Evolutionary conservation across 2,888 invertebrate genomes (phyloP), one percentile per base, ranked within the genome.

Genomic region (Ectemnius cavifrons): DNA sequence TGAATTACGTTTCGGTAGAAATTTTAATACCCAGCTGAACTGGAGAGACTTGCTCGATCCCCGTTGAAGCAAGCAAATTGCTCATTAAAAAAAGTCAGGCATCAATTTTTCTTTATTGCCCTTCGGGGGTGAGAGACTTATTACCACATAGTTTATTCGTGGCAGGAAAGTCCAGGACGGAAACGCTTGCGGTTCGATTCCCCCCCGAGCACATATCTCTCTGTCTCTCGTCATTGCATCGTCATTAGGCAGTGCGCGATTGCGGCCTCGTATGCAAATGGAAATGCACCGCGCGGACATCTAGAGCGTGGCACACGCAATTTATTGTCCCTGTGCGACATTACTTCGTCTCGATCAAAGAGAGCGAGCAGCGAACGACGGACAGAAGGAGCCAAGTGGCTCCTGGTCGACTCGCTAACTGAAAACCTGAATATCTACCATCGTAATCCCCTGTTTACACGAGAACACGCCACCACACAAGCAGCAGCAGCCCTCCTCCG

Each of bases 361-460:
- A 16, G 52, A 14, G 52, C 52, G 14, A 14, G n/a, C 8, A 52
- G 16, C 14, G 5, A 52, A 13, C 52, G 52, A 52, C 37, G 37
- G 37, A 11, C 37, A 37, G 8, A 37, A 37, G 37, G 37, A 37
- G 37, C 8, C 37, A 11, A 37, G 37, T 37, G 74, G 61, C 65
- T 37, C 62, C 75, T 16, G 62, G 3, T 37, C 37, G 37, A 37
- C 37, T 74, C 74, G 37, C 47, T 65, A 37, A 56, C 68, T 60
- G 58, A 66, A 75, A 75, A 75, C 46, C 73, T 75, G 67, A 75
- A 73, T 58, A 73, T 68, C 58, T 69, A 60, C 45, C 66, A n/a
- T 16, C 49, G 65, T 74, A 74, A 74, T 74, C 74, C 63, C 37
- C 37, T 60, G 63, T 75, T 75, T 75, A 37, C 68, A 46, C 62